phyloP scores from a whole-genome alignment of 2,797 vertebrate genomes.

The Diplodus sargus region DNA sequence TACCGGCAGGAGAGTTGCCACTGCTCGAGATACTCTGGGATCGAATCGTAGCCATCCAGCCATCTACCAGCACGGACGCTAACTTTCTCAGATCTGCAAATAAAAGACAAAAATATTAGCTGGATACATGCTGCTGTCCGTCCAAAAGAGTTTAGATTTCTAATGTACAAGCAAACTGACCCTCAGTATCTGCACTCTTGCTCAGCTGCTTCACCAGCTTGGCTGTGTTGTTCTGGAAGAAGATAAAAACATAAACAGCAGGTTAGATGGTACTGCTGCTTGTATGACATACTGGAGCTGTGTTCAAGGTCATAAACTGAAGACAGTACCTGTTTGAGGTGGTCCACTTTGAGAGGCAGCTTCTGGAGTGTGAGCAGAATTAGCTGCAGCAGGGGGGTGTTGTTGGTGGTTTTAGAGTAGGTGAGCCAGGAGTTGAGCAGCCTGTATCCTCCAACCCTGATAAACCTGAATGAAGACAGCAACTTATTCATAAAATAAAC shows the following conservation, averaged over 20 bases:
- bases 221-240: slow-evolving; percentile 94
- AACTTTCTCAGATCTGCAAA: slow-evolving; percentile 90
- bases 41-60: slow-evolving; percentile 97
- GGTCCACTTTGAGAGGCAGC: slow-evolving; percentile 94
- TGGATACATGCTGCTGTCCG: rapidly evolving
- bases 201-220: slow-evolving; percentile 97
- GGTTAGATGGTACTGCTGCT: not conserved
- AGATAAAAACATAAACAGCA: not conserved
- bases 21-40: slow-evolving; percentile 90
- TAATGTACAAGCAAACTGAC: slow-evolving; percentile 72
- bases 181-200: slow-evolving; percentile 93
- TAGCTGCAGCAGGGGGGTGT: slow-evolving; percentile 92
- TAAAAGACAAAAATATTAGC: not conserved
- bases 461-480: slow-evolving; percentile 84
- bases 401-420: slow-evolving; percentile 92
- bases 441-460: slow-evolving; percentile 93
- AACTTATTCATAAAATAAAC: not conserved
- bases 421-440: slow-evolving; percentile 95
- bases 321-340: slow-evolving; percentile 92
- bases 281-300: rapidly evolving
- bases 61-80: slow-evolving; percentile 91
- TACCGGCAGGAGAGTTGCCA: slow-evolving; percentile 76
- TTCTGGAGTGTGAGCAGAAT: slow-evolving; percentile 95
- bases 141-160: not conserved
- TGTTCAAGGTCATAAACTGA: not conserved